Conservation (phyloP, 2,113 vertebrate genomes). For the Nycticorax nycticorax region DNA sequence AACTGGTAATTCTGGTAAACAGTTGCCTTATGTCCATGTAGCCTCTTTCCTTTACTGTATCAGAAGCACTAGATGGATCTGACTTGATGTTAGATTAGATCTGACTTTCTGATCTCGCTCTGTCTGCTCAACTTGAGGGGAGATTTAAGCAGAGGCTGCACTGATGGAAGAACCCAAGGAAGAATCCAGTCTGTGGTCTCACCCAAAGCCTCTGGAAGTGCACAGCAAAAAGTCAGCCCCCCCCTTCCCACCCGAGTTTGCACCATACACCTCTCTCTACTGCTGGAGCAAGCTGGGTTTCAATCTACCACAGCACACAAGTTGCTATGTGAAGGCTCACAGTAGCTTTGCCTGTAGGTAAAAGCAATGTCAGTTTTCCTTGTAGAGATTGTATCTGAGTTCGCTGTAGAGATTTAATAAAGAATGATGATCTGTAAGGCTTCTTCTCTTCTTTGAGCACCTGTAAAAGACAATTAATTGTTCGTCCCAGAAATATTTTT, state of each 20-base stretch:
- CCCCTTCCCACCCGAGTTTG: neutral
- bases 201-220: neutral
- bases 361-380: neutral
- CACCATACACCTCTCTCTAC: neutral
- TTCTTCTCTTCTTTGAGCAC: neutral
- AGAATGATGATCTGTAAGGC: neutral
- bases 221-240: neutral
- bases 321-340: neutral
- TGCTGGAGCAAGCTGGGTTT: neutral
- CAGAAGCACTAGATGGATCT: neutral
- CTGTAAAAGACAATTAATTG: conserved; percentile 3
- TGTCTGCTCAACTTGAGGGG: neutral
- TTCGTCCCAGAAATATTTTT: neutral
- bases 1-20: neutral
- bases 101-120: neutral
- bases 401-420: neutral
- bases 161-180: neutral
- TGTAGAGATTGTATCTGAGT: neutral
- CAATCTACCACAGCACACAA: neutral
- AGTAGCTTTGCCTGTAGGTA: neutral
- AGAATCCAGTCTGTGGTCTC: neutral
- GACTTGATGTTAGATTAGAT: neutral
- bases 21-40: neutral
- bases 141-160: neutral
- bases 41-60: neutral